A percentile compares a stretch with the other conserved stretches of the same genome.
phyloP scores from a whole-genome alignment of 92 coral and sea anemone genomes.

The Bergia puertoricense region DNA sequence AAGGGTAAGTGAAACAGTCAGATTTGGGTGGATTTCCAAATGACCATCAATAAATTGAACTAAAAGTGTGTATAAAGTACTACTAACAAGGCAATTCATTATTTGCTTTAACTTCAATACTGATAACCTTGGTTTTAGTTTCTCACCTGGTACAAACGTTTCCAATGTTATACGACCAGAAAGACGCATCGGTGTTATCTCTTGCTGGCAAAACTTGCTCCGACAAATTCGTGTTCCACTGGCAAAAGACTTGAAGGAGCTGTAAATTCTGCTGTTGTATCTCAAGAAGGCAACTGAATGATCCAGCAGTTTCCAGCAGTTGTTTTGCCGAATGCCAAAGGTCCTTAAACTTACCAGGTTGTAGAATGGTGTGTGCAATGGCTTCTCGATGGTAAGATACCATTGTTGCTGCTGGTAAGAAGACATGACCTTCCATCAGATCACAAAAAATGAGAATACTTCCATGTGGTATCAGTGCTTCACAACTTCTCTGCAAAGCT shows the following conservation, averaged over 20 bases:
- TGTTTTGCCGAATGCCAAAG: too few relatives aligned
- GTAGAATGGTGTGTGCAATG: constrained; percentile 29
- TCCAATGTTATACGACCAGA: background rate
- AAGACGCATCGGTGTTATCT: background rate
- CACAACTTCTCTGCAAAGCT: constrained; percentile 16
- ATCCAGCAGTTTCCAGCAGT: constrained; percentile 33
- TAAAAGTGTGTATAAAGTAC: too few relatives aligned
- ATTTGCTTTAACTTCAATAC: too few relatives aligned
- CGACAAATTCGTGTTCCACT: constrained; percentile 6
- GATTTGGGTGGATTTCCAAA: too few relatives aligned
- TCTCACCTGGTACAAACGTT: background rate
- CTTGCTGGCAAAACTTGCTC: background rate
- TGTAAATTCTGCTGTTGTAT: too few relatives aligned
- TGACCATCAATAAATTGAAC: too few relatives aligned
- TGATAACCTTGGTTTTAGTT: background rate
- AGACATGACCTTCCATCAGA: constrained; percentile 16
- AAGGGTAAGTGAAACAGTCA: too few relatives aligned
- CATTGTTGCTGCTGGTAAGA: constrained; percentile 35
- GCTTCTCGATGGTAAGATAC: constrained; percentile 45
- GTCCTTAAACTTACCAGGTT: background rate
- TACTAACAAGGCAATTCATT: too few relatives aligned
- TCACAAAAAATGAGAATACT: constrained; percentile 50
- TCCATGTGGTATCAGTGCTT: constrained; percentile 49
- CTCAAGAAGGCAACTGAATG: constrained; percentile 18
- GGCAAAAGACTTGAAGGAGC: too few relatives aligned